These are phyloP conservation scores for Montipora capitata DNA, from an alignment of 92 coral and sea anemone genomes.

Conservation along the genomic window DNA sequence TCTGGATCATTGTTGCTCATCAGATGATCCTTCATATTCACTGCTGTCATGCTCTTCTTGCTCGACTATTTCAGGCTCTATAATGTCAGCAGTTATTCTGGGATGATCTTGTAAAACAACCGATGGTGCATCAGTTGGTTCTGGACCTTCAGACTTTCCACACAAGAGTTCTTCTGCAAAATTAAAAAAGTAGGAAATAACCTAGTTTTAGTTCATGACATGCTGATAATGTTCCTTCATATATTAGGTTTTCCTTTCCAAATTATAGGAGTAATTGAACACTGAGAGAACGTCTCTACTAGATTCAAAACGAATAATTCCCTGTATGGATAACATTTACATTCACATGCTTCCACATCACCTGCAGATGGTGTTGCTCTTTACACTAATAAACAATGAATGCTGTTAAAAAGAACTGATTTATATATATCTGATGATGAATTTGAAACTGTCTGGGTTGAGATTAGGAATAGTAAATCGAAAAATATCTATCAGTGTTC, in stretches of 20 bases:
- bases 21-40: conserved; percentile 76
- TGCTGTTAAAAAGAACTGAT: background rate
- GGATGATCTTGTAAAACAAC: conserved; percentile 1
- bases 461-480: no score
- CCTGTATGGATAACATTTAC: background rate
- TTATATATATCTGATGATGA: no score
- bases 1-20: conserved; percentile 53
- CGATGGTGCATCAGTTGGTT: conserved; percentile 72
- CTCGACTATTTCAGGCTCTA: conserved; percentile 41
- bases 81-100: background rate
- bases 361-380: conserved; percentile 11
- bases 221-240: background rate
- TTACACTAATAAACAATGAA: background rate
- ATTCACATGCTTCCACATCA: conserved; percentile 1
- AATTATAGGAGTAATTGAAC: no score
- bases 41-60: conserved; percentile 70
- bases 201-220: background rate
- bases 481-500: no score
- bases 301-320: background rate
- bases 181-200: background rate
- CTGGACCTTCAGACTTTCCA: conserved; percentile 85
- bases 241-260: no score
- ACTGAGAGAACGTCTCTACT: no score
- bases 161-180: conserved; percentile 70
- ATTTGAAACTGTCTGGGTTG: no score